Percentiles rank a stretch among this genome's conserved stretches.
Evolutionary conservation across 2,888 invertebrate genomes (phyloP).

Genomic region (Adela reaumurella): DNA sequence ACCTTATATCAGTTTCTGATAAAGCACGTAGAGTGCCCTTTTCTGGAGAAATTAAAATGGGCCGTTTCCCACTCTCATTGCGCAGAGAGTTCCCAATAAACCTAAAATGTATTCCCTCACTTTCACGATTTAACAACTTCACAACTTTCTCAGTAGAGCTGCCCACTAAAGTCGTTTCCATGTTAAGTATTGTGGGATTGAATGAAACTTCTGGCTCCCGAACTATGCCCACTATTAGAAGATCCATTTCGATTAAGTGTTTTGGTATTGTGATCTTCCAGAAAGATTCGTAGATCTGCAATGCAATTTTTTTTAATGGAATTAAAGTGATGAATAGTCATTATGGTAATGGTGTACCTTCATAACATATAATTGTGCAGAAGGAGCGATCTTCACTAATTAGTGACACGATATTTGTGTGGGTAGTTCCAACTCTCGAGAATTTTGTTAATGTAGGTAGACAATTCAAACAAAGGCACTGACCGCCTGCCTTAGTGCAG

Average conservation of each 20-base stretch:
- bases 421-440: too few relatives aligned
- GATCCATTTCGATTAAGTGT: slow-evolving; percentile 48
- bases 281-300: slow-evolving; percentile 57
- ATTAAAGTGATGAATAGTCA: too few relatives aligned
- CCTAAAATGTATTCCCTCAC: slow-evolving; percentile 42
- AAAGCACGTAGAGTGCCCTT: slow-evolving; percentile 43
- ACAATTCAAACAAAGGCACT: too few relatives aligned
- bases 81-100: slow-evolving; percentile 52
- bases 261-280: slow-evolving; percentile 62
- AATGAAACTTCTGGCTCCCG: slow-evolving; percentile 62
- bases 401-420: too few relatives aligned
- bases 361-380: too few relatives aligned
- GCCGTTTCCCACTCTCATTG: slow-evolving; percentile 50
- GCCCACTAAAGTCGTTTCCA: slow-evolving; percentile 61
- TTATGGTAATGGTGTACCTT: too few relatives aligned
- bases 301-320: slow-evolving; percentile 2
- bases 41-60: slow-evolving; percentile 46
- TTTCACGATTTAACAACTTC: slow-evolving; percentile 53
- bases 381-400: too few relatives aligned
- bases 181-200: slow-evolving; percentile 52
- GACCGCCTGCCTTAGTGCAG: too few relatives aligned
- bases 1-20: slow-evolving; percentile 51
- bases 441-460: not conserved
- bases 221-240: slow-evolving; percentile 62
- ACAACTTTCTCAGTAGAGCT: slow-evolving; percentile 38